Evolutionary conservation across 2,888 invertebrate species (phyloP).

Genomic region (Aspidiotus rigidus): DNA sequence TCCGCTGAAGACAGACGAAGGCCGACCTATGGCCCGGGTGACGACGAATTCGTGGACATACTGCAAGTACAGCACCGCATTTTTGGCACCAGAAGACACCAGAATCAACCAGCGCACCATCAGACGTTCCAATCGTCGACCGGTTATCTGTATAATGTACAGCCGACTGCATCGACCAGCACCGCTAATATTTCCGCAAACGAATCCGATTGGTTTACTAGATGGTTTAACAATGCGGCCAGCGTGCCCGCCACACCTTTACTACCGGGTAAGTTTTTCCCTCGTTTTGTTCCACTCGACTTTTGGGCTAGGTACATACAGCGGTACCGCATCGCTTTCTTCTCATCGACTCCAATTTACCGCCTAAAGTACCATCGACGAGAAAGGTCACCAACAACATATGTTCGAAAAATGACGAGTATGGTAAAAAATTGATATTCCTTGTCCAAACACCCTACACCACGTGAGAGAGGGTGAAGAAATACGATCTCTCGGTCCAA

Average conservation of each 20-base stretch:
- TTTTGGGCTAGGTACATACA: neutral
- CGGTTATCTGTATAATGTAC: slow-evolving; percentile 26
- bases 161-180: neutral
- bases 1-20: slow-evolving; percentile 29
- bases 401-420: no score
- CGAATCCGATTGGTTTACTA: slow-evolving; percentile 33
- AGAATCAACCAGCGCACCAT: slow-evolving; percentile 5
- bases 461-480: no score
- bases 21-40: slow-evolving; percentile 22
- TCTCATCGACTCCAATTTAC: no score
- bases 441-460: no score
- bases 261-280: slow-evolving; percentile 15
- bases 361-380: no score
- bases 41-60: slow-evolving; percentile 29
- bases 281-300: neutral
- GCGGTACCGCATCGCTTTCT: no score
- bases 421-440: no score
- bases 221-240: slow-evolving; percentile 29
- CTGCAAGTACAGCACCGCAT: slow-evolving; percentile 27
- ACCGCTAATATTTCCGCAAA: slow-evolving; percentile 7
- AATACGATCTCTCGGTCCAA: no score
- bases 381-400: no score
- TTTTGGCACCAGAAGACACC: slow-evolving; percentile 21
- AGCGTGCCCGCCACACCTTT: neutral
- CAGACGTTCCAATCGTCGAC: slow-evolving; percentile 23